Evolutionary conservation across 2,113 vertebrate species (phyloP).

Genomic region (Chrysemys picta): DNA sequence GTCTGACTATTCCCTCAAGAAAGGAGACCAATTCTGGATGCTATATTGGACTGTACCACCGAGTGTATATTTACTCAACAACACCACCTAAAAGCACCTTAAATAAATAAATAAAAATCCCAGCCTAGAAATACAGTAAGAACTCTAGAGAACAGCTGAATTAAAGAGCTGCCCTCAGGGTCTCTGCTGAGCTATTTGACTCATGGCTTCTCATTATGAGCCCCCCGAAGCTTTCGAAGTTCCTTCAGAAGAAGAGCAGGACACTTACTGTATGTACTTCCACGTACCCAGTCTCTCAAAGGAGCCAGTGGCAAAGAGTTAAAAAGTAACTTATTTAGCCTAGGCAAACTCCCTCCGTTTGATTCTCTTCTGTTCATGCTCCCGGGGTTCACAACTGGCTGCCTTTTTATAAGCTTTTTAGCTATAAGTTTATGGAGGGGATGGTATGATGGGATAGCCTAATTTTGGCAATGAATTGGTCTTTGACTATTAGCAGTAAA

Average conservation of each 20-base stretch:
- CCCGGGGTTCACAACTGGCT: too few species aligned
- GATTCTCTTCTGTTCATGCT: too few species aligned
- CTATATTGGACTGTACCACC: background rate
- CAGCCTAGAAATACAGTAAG: background rate
- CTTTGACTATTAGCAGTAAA: too few species aligned
- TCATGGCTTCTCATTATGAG: background rate
- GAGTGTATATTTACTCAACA: background rate
- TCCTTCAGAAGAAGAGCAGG: too few species aligned
- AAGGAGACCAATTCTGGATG: background rate
- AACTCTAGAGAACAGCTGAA: background rate
- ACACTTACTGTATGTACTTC: background rate
- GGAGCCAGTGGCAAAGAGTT: background rate
- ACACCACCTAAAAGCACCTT: background rate
- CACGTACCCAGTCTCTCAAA: background rate
- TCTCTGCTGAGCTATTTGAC: background rate
- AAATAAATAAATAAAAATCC: background rate
- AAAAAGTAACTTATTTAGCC: background rate
- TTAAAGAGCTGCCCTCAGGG: too few species aligned
- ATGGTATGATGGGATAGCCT: too few species aligned
- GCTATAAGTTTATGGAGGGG: too few species aligned
- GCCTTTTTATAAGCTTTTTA: too few species aligned
- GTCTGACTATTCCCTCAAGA: background rate
- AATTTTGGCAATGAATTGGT: too few species aligned
- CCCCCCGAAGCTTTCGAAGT: background rate
- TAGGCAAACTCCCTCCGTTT: too few species aligned